A percentile compares a stretch with the other conserved stretches of the same genome.
Conservation (phyloP, 2,888 invertebrate genomes). For the Carcina quercana region DNA sequence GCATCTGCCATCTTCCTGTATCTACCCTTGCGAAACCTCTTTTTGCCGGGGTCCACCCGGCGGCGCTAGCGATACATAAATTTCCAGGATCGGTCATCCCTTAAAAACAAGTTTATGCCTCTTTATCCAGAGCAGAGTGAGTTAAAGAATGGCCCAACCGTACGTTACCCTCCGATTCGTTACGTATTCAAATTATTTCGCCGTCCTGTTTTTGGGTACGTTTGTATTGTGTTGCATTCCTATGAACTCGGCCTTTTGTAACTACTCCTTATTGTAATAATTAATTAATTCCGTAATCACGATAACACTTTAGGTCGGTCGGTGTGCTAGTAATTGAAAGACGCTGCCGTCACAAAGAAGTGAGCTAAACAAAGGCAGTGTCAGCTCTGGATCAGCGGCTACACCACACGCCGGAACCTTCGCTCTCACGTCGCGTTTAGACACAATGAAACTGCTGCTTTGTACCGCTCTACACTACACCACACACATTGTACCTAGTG, state of each 20-base stretch:
- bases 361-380: slow-evolving; percentile 7
- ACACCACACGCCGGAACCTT: slow-evolving; percentile 15
- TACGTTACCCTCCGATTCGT: slow-evolving; percentile 67
- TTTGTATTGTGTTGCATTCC: slow-evolving; percentile 47
- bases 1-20: slow-evolving; percentile 71
- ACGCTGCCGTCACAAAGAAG: too few species aligned
- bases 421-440: slow-evolving; percentile 11
- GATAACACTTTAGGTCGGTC: too few species aligned
- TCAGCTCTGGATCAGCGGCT: slow-evolving; percentile 15
- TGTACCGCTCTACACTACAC: too few species aligned
- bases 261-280: slow-evolving; percentile 33
- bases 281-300: slow-evolving; percentile 50
- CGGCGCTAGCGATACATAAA: slow-evolving; percentile 71
- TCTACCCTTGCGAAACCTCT: slow-evolving; percentile 60
- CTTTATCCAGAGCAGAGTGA: slow-evolving; percentile 65
- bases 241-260: slow-evolving; percentile 40
- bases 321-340: too few species aligned
- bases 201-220: slow-evolving; percentile 63
- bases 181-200: slow-evolving; percentile 72
- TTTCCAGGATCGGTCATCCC: slow-evolving; percentile 74
- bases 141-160: slow-evolving; percentile 66
- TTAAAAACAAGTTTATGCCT: slow-evolving; percentile 74
- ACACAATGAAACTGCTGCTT: slow-evolving; percentile 6
- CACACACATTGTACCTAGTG: too few species aligned
- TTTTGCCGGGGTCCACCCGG: slow-evolving; percentile 61